Evolutionary conservation across 64 coral and sea anemone genomes (phyloP), one percentile per base, ranked within the genome.

Genomic region (Actinia tenebrosa): DNA sequence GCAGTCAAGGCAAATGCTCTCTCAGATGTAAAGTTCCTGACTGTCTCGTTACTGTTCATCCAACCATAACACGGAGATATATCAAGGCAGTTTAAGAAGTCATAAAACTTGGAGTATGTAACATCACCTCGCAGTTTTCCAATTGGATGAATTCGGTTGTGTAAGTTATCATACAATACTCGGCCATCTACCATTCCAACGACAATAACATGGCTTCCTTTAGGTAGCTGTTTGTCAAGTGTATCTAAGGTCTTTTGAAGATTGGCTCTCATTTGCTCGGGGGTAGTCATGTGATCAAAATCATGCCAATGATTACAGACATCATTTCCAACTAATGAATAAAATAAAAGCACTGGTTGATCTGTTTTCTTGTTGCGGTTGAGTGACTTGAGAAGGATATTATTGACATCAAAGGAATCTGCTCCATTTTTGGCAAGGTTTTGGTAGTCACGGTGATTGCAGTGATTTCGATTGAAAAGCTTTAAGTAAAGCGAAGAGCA

Each of bases 381-480:
- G 83, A 99, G 86, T 60, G 89, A 91, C 19, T 84, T 86, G 15
- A 99, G 42, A 2, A 99, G 86, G 71, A 82, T 83, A 11, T 88
- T 87, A 55, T 99, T 99, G 79, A 92, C 92, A 45, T 87, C 90
- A 95, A 99, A 99, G 18, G 97, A 99, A 26, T 99, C 88, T 26
- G 93, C 97, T 27, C 97, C 97, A 91, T 99, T 99, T 86, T 99
- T 99, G 27, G 85, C 97, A 3, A 99, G 86, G 83, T 99, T 99
- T 99, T 99, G 97, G 11, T 95, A 99, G 86, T 99, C 97, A 86
- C 97, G 62, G 46, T 99, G 97, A 75, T 99, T 99, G 80, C 97
- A 99, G 30, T 88, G 91, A 88, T 99, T 99, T 25, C 97, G 86
- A 60, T 89, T 69, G 88, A 89, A 92, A 14, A 99, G 72, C 50